Conservation (phyloP, 53 echinoderm and acorn worm species). For the Temnopleurus reevesii region DNA sequence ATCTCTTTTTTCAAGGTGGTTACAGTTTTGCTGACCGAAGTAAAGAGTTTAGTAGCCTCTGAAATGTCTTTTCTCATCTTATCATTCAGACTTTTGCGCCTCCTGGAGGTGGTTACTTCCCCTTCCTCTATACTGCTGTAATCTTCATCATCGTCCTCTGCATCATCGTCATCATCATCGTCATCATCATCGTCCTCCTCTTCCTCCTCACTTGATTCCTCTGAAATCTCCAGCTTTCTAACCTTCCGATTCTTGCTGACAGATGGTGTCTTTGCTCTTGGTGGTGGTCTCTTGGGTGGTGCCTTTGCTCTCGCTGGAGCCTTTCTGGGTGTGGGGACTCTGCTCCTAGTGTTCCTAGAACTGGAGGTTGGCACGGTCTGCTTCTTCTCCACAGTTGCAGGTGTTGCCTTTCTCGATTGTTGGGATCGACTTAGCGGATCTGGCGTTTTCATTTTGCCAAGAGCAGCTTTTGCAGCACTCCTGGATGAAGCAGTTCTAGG, state of each 20-base stretch:
- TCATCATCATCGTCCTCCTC: background rate
- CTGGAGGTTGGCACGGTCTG: background rate
- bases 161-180: slow-evolving; percentile 23
- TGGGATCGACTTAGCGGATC: background rate
- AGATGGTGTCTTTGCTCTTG: background rate
- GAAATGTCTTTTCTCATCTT: background rate
- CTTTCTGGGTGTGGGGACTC: background rate
- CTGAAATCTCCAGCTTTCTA: background rate
- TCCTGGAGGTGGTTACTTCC: background rate
- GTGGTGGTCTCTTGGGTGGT: background rate
- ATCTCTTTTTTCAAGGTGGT: slow-evolving; percentile 27
- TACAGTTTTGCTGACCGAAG: background rate
- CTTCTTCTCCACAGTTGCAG: background rate
- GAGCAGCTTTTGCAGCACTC: slow-evolving; percentile 1
- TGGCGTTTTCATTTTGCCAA: background rate
- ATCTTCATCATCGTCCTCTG: background rate
- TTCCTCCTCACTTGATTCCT: background rate
- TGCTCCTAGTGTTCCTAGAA: background rate
- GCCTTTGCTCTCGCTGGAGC: background rate
- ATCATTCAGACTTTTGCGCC: too few relatives aligned
- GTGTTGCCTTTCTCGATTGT: background rate
- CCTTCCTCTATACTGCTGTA: background rate
- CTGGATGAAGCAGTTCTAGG: background rate
- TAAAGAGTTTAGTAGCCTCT: background rate
- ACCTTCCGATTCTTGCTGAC: background rate